Base-by-base conservation (phyloP, 2,888 invertebrate species). In the Orthosia gracilis region DNA sequence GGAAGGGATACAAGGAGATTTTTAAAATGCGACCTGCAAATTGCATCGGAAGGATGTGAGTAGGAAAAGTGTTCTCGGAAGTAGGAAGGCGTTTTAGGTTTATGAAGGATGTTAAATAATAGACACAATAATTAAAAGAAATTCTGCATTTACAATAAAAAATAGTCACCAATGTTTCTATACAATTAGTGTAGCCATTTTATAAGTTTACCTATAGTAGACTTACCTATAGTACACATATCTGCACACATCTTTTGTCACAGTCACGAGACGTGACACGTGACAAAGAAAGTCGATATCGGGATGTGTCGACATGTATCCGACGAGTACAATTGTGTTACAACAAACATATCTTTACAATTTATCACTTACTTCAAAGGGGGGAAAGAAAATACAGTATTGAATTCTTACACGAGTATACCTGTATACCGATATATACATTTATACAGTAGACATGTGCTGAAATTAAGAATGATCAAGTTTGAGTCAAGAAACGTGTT, bases 261-360 rank as follows among this genome's bases (percentile, higher is more conserved):
- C 62, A 68, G 21, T 65, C 68, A 66, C 9, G 47, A 69, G 49
- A 83, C 84, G 80, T 83, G 81, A 79, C 84, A 80, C 45, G 69
- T 70, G 50, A 67, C 69, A 80, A 81, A 68, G 80, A 59, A 81
- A 83, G 52, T 74, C 67, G 84, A 84, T 76, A 84, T 63, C 73
- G 62, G 61, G 47, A 80, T 73, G 45, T 81, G 55, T 65, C 61
- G 54, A 54, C 47, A 58, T 54, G 80, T 78, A 64, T 72, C 45
- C 57, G 45, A 62, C 23, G 50, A 26, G 49, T 31, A 72, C 84
- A 81, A 82, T 84, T 73, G 71, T 61, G 50, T 76, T 72, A 62
- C 76, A 76, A n/a, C 76, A 81, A 72, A 73, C 72, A 76, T 84
- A 76, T 84, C 84, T 81, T 72, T 50, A 72, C 85, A 84, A 76